Conservation (phyloP, 2,888 invertebrate species). For the Nephrotoma appendiculata region DNA sequence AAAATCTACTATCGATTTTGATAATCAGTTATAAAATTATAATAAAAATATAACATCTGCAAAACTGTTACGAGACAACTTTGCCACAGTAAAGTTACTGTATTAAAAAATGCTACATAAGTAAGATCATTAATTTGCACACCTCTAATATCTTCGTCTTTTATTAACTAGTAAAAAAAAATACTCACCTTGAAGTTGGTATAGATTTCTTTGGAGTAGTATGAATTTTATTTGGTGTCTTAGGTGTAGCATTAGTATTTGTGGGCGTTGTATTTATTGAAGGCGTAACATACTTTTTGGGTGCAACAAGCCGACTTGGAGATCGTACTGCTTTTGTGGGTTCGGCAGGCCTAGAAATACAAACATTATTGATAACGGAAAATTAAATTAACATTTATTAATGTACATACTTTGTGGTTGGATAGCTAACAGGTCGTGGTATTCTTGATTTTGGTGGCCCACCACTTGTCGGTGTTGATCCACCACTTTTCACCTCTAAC, state of each 20-base stretch:
- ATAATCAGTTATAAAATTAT: no score
- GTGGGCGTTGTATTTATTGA: constrained; percentile 8
- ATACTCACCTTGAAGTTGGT: constrained; percentile 26
- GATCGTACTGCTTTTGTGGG: constrained; percentile 24
- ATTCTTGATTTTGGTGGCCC: constrained; percentile 28
- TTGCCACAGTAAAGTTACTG: no score
- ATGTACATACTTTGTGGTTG: constrained; percentile 29
- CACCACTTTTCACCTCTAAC: constrained; percentile 28
- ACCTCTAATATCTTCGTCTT: no score
- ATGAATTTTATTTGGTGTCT: constrained; percentile 17
- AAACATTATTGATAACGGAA: constrained; percentile 5
- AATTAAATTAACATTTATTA: not conserved
- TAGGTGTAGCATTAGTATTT: constrained; percentile 7
- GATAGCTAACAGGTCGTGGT: constrained; percentile 32
- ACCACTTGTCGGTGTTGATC: constrained; percentile 30
- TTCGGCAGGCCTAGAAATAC: constrained; percentile 14
- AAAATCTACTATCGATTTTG: no score
- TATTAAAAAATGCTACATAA: no score
- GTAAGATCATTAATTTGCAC: no score
- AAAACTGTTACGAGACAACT: no score
- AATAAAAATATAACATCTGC: no score
- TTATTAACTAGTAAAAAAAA: no score
- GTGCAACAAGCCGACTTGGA: constrained; percentile 31
- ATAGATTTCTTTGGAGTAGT: constrained; percentile 29
- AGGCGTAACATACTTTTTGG: constrained; percentile 28